Evolutionary conservation across 1,140 invertebrate genomes (phyloP).

Genomic region (Drosophila parabipectinata): DNA sequence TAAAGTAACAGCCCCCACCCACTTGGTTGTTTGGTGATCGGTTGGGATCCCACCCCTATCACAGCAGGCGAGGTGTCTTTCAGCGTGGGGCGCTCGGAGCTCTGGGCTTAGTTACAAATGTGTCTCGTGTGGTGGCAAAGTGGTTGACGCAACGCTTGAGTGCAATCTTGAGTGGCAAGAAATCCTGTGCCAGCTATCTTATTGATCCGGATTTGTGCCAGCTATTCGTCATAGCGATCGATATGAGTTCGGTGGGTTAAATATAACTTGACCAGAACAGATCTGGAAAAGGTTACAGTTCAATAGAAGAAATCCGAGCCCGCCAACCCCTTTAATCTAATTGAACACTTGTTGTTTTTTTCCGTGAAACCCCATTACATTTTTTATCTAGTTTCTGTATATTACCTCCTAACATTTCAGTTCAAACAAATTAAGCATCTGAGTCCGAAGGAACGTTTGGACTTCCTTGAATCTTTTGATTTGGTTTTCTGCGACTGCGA

Average conservation of each 20-base stretch:
- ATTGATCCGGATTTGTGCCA: constrained; percentile 35
- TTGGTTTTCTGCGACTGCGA: constrained; percentile 84
- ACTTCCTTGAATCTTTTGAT: constrained; percentile 84
- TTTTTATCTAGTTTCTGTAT: not conserved
- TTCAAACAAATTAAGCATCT: constrained; percentile 56
- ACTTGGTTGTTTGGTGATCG: constrained; percentile 3
- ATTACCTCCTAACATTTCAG: constrained; percentile 3
- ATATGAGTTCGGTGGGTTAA: constrained; percentile 26
- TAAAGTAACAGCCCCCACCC: constrained; percentile 21
- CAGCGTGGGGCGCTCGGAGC: constrained; percentile 15
- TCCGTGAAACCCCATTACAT: not conserved
- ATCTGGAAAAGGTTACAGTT: not conserved
- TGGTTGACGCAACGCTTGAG: constrained; percentile 23
- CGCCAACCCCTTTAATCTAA: not conserved
- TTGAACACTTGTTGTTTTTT: not conserved
- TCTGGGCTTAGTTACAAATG: constrained; percentile 49
- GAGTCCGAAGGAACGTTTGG: constrained; percentile 47
- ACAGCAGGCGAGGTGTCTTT: constrained; percentile 14
- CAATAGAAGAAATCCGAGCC: not conserved
- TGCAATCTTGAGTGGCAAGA: constrained; percentile 14
- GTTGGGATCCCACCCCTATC: not conserved
- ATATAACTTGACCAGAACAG: not conserved
- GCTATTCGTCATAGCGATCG: not conserved
- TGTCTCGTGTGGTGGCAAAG: constrained; percentile 24
- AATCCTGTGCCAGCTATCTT: not conserved